Evolutionary conservation across 1,140 invertebrate genomes (phyloP).

Genomic region (Mizuhopecten yessoensis): DNA sequence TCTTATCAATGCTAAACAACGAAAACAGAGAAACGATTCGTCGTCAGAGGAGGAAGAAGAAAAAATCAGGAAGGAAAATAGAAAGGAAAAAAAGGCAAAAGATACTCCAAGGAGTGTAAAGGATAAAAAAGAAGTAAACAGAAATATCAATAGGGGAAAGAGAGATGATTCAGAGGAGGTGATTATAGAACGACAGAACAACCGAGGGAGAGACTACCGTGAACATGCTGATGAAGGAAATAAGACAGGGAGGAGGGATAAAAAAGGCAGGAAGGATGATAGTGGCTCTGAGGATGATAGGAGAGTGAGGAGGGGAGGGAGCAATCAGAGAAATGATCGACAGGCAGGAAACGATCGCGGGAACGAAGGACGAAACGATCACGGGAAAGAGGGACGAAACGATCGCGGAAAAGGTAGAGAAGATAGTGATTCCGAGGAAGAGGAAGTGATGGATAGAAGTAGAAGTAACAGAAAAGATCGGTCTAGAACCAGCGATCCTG

Average conservation of each 20-base stretch:
- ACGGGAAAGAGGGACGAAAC: no score
- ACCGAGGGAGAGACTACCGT: constrained; percentile 41
- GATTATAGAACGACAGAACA: background rate
- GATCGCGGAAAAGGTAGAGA: background rate
- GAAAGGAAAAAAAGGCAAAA: background rate
- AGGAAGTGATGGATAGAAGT: background rate
- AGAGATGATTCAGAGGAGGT: background rate
- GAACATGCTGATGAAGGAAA: constrained; percentile 42
- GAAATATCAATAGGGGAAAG: constrained; percentile 53
- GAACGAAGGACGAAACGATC: background rate
- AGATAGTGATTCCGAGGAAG: constrained; percentile 43
- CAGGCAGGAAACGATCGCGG: constrained; percentile 6
- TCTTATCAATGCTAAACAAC: background rate
- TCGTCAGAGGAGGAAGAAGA: constrained; percentile 24
- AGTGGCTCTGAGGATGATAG: constrained; percentile 75
- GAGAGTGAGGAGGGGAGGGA: constrained; percentile 48
- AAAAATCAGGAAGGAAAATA: background rate
- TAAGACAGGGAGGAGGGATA: constrained; percentile 20
- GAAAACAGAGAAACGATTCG: background rate
- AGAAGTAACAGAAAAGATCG: constrained; percentile 45
- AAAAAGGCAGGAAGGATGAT: constrained; percentile 53
- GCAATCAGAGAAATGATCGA: constrained; percentile 43
- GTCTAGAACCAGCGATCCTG: constrained; percentile 21
- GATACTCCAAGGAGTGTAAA: background rate
- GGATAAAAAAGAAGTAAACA: constrained; percentile 35